A percentile compares a stretch with the other conserved stretches of the same genome.
These are phyloP conservation scores for Poecilia wingei DNA, from an alignment of 2,797 vertebrate species.

Conservation along the genomic window DNA sequence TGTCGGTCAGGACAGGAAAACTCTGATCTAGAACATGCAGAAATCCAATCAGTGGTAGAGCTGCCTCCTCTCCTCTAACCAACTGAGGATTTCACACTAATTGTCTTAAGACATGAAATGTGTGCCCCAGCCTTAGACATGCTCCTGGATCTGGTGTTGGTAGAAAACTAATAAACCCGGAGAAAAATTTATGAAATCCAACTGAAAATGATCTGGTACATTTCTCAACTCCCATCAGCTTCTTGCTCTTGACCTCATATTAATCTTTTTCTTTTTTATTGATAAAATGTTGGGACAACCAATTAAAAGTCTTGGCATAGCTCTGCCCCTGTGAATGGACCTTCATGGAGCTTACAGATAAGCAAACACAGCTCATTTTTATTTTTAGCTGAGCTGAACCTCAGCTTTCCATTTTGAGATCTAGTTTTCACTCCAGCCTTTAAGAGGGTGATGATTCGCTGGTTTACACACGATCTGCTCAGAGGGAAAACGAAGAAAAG, in stretches of 20 bases:
- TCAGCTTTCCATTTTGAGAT: neutral
- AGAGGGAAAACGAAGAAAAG: neutral
- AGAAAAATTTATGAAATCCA: neutral
- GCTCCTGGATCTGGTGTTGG: neutral
- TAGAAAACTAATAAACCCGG: neutral
- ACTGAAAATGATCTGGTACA: neutral
- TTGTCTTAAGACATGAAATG: neutral
- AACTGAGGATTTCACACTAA: neutral
- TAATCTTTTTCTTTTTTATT: neutral
- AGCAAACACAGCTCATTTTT: neutral
- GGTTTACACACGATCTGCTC: neutral
- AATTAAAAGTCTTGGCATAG: neutral
- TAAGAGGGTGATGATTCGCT: neutral
- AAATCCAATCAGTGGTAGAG: neutral
- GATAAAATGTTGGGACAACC: neutral
- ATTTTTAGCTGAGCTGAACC: neutral
- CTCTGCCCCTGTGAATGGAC: neutral
- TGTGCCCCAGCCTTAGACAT: neutral
- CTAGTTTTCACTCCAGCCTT: neutral
- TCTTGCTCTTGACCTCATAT: slow-evolving; percentile 2
- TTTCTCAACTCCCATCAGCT: neutral
- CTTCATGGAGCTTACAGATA: neutral
- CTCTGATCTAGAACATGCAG: neutral
- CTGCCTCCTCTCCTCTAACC: neutral
- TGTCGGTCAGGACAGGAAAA: neutral